These are phyloP conservation scores for Drosophila virilis DNA, from an alignment of 1,140 invertebrate species.

Conservation along the genomic window DNA sequence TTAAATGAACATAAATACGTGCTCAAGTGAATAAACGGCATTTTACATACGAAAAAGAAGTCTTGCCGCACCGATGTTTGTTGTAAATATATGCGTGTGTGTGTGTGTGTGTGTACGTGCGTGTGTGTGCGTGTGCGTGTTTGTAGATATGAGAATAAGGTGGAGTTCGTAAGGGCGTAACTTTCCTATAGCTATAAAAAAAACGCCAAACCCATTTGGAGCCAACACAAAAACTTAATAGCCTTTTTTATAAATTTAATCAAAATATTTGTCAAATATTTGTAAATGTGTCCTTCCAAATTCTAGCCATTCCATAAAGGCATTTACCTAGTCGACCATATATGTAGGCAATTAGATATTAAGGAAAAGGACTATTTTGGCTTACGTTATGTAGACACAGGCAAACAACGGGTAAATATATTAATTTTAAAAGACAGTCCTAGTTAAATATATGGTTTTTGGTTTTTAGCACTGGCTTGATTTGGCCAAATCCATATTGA, in stretches of 20 bases:
- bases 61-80: constrained; percentile 13
- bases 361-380: constrained; percentile 99
- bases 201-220: neutral
- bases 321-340: constrained; percentile 95
- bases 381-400: constrained; percentile 95
- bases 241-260: constrained; percentile 6
- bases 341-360: constrained; percentile 96
- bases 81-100: neutral
- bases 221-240: neutral
- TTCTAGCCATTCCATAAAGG: constrained; percentile 95
- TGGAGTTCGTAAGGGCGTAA: constrained; percentile 13
- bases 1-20: neutral
- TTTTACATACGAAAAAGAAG: neutral
- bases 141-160: neutral
- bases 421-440: neutral
- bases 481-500: constrained; percentile 95
- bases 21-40: neutral
- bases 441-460: neutral
- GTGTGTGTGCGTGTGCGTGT: neutral
- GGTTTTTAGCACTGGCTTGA: constrained; percentile 96
- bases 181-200: constrained; percentile 1
- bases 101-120: neutral
- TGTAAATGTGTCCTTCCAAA: neutral
- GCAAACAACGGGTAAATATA: constrained; percentile 93
- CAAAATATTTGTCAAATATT: neutral